phyloP scores from a whole-genome alignment of 2,888 invertebrate species.

The Spatulosminthurus flaviceps region DNA sequence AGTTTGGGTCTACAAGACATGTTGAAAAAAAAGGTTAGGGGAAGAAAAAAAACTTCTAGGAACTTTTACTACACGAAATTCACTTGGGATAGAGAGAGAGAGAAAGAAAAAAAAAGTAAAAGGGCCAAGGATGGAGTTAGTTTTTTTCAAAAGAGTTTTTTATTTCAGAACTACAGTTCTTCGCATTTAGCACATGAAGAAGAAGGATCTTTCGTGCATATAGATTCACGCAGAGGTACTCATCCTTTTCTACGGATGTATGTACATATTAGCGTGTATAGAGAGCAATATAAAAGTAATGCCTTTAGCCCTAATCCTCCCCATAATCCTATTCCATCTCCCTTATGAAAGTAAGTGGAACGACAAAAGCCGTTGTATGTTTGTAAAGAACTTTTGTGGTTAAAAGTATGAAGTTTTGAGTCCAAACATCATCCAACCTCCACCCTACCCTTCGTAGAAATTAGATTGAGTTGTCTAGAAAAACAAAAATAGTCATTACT shows the following conservation, averaged over 20 bases:
- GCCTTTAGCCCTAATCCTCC: too few relatives aligned
- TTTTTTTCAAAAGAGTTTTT: neutral
- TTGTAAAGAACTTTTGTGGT: neutral
- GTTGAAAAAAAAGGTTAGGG: neutral
- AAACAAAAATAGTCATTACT: constrained; percentile 8
- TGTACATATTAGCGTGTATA: too few relatives aligned
- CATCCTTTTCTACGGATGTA: too few relatives aligned
- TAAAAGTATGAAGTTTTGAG: too few relatives aligned
- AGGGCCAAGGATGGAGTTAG: neutral
- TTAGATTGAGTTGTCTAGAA: constrained; percentile 10
- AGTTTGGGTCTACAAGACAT: neutral
- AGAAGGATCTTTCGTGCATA: neutral
- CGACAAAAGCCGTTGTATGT: too few relatives aligned
- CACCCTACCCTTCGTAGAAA: neutral
- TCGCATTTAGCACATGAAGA: neutral
- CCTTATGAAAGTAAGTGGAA: too few relatives aligned
- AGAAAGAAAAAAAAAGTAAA: neutral
- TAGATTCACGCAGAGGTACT: neutral
- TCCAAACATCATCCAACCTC: neutral
- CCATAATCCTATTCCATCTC: too few relatives aligned
- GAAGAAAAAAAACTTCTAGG: neutral
- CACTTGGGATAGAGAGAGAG: neutral
- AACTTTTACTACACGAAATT: constrained; percentile 6
- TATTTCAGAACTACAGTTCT: neutral
- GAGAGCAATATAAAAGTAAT: too few relatives aligned